Evolutionary conservation across 1,140 invertebrate species (phyloP), one percentile per base, ranked within the genome.

Genomic region (Tribolium madens): DNA sequence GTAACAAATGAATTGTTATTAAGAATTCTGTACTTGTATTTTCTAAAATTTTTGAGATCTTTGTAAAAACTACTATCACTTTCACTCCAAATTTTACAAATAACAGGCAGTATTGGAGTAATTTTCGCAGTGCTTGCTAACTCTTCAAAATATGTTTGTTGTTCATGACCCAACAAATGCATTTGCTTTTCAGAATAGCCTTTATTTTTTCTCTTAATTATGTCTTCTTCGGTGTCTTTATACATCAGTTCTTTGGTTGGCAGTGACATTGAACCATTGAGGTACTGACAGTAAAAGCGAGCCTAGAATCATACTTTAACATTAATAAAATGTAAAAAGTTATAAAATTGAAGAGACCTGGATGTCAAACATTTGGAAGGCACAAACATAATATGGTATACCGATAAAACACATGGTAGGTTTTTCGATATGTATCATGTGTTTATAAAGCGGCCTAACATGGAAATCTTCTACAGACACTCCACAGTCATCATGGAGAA

Each of bases 371-470:
- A 91, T 83, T 3, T 90, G 89, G 83, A 94, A 93, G 0, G 92
- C 91, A 57, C 90, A 83, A 3, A 91, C 87, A 47, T 80, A 79
- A 42, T 86, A 87, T 0, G 91, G 89, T 10, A 95, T 85, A 10
- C 94, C 94, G 33, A 96, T 87, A 72, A 96, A 91, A 57, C 87
- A 89, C 89, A 96, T 90, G 5, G 88, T 90, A 0, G 93, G 92
- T 81, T 91, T 89, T 64, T 91, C 84, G 0, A 92, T 89, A 83
- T 95, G 92, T 3, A 96, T 88, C 1, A 94, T 84, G 77, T 95
- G 93, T 79, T 92, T 91, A 84, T 94, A 94, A 2, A 96, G 87
- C 0, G 93, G 92, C 17, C 88, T 87, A 1, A 96, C 87, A 75
- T 89, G 89, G 18, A 80, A 79, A 80, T 92, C 90, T 14, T 91